Conservation (phyloP, 1,140 invertebrate genomes). For the Chrysoperla carnea region DNA sequence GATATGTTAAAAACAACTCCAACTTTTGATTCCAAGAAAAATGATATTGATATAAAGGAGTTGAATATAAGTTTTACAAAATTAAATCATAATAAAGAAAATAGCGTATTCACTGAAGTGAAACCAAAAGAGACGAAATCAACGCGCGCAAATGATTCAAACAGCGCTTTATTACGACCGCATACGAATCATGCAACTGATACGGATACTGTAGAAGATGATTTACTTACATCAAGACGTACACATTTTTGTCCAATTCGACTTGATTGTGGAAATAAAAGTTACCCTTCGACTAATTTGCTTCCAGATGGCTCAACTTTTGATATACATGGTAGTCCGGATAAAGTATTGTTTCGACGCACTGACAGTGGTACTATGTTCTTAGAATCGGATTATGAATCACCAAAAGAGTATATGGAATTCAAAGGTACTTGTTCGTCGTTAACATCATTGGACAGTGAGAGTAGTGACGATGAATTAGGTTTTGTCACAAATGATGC, state of each 20-base stretch:
- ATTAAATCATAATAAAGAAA: conserved; percentile 35
- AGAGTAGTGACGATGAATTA: conserved; percentile 20
- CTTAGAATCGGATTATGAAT: conserved; percentile 20
- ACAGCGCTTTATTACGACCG: background rate
- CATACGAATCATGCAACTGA: conserved; percentile 5
- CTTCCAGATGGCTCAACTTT: conserved; percentile 50
- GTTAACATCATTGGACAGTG: background rate
- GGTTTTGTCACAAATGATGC: conserved; percentile 13
- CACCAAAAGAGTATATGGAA: conserved; percentile 27
- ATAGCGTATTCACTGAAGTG: conserved; percentile 36
- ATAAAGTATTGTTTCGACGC: conserved; percentile 30
- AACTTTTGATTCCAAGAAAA: too few relatives aligned
- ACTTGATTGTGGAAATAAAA: conserved; percentile 27
- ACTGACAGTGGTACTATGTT: conserved; percentile 27
- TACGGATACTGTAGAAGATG: conserved; percentile 27
- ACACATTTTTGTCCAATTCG: conserved; percentile 63
- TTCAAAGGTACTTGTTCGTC: conserved; percentile 16
- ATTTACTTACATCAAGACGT: conserved; percentile 46
- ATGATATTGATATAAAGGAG: too few relatives aligned
- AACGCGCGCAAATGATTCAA: conserved; percentile 4
- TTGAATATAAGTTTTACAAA: conserved; percentile 10
- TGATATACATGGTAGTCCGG: conserved; percentile 40
- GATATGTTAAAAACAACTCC: too few relatives aligned
- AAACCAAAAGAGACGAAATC: conserved; percentile 19
- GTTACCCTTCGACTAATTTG: conserved; percentile 11